Conservation (phyloP, 2,113 vertebrate species). For the Pithys albifrons region DNA sequence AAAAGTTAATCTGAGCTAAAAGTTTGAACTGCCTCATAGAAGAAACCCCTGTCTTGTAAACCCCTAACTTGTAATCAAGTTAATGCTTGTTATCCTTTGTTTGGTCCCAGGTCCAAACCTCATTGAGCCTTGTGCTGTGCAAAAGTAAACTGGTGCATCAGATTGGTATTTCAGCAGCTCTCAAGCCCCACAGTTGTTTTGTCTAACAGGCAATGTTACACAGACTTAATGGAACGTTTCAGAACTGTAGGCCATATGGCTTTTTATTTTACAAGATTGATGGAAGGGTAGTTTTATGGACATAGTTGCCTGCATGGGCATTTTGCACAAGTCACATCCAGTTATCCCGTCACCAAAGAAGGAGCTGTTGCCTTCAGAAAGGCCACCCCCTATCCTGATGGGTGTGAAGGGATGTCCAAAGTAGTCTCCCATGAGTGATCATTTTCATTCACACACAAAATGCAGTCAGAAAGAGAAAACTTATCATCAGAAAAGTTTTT, state of each 20-base stretch:
- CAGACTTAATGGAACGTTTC: not conserved
- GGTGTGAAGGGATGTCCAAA: not conserved
- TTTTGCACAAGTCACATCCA: not conserved
- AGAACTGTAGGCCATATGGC: not conserved
- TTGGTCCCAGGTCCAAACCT: not conserved
- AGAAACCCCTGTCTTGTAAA: not conserved
- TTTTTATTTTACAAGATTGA: not conserved
- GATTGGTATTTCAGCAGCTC: not conserved
- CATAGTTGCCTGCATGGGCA: not conserved
- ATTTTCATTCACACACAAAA: not conserved
- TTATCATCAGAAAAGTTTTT: not conserved
- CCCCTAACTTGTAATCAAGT: no score
- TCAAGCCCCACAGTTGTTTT: not conserved
- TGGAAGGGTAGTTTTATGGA: not conserved
- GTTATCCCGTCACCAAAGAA: not conserved
- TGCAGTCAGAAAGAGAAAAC: not conserved
- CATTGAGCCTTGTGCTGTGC: not conserved
- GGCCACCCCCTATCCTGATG: not conserved
- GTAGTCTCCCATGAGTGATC: fast-evolving
- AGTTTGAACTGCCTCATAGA: not conserved
- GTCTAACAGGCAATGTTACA: not conserved
- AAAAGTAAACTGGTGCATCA: not conserved
- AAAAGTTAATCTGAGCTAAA: not conserved
- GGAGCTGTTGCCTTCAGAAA: not conserved
- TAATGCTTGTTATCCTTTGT: not conserved